Evolutionary conservation across 2,888 invertebrate genomes (phyloP).

Genomic region (Phymatocera aterrima): DNA sequence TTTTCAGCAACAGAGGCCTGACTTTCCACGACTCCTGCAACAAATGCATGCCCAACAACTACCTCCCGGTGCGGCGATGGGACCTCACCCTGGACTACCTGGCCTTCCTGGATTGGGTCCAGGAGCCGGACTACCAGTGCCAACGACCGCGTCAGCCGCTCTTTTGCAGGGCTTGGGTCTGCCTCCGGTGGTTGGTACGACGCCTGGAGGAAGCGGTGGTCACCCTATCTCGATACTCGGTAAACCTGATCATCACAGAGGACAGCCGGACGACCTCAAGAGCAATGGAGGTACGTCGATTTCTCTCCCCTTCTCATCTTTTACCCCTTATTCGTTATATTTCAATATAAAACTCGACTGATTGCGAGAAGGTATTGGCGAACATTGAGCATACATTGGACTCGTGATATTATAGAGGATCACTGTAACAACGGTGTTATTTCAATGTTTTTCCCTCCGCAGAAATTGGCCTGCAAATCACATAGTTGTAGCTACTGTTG

Average conservation of each 20-base stretch:
- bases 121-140: constrained; percentile 73
- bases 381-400: no score
- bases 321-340: background rate
- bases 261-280: constrained; percentile 83
- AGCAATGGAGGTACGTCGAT: constrained; percentile 83
- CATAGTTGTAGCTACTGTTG: no score
- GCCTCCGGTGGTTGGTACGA: constrained; percentile 74
- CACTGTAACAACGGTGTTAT: no score
- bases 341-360: no score
- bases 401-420: no score
- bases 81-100: constrained; percentile 81
- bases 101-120: constrained; percentile 75
- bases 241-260: constrained; percentile 85
- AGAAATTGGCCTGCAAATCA: no score
- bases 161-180: constrained; percentile 74
- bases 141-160: constrained; percentile 74
- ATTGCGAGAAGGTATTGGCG: no score
- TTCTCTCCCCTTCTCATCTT: constrained; percentile 15
- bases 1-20: constrained; percentile 89
- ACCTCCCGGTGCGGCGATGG: constrained; percentile 84
- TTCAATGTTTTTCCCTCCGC: no score
- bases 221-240: constrained; percentile 87
- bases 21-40: constrained; percentile 88
- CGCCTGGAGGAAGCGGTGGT: constrained; percentile 82
- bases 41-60: constrained; percentile 95